Conservation (phyloP, 2,797 vertebrate species). For the Poecilia wingei region DNA sequence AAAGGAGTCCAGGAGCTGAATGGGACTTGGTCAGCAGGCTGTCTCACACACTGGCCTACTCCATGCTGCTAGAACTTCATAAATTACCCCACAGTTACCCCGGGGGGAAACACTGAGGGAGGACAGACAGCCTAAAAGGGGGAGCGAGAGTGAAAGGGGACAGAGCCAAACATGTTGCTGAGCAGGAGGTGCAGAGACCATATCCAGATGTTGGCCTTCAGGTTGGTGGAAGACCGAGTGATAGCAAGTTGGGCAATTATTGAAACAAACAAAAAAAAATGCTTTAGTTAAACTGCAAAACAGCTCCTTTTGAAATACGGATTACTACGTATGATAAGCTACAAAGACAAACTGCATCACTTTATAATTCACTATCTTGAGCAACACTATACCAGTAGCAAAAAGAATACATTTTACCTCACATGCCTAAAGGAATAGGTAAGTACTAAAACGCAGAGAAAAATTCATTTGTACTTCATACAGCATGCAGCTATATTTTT, state of each 20-base stretch:
- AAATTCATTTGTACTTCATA: not conserved
- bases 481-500: not conserved
- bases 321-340: not conserved
- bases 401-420: not conserved
- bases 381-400: not conserved
- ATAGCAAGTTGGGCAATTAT: conserved; percentile 16
- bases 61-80: conserved; percentile 82
- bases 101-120: conserved; percentile 53
- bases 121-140: conserved; percentile 57
- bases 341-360: not conserved
- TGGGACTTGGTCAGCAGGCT: conserved; percentile 80
- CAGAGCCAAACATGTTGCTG: conserved; percentile 59
- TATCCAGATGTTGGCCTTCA: conserved; percentile 75
- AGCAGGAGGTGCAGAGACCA: conserved; percentile 61
- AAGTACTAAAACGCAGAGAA: not conserved
- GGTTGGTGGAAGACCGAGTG: conserved; percentile 43
- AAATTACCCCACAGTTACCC: conserved; percentile 83
- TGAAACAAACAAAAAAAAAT: not conserved
- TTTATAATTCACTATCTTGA: not conserved
- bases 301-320: not conserved
- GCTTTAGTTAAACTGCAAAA: not conserved
- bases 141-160: conserved; percentile 60
- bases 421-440: not conserved
- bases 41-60: conserved; percentile 78
- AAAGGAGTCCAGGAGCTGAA: conserved; percentile 75